phyloP scores from a whole-genome alignment of 2,797 vertebrate genomes.

The Diglossa cyanea region DNA sequence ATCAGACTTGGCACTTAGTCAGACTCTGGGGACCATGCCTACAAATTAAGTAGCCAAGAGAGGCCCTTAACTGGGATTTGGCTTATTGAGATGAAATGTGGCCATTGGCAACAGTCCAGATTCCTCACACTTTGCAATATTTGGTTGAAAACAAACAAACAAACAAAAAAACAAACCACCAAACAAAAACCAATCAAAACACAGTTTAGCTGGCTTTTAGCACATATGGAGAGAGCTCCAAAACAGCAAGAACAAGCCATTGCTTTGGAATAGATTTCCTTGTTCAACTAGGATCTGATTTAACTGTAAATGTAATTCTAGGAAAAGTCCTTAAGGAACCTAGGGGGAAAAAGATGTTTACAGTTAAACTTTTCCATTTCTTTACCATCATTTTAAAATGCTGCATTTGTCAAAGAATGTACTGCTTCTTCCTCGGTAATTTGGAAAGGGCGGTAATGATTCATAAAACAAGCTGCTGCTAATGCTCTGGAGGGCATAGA shows the following conservation, averaged over 20 bases:
- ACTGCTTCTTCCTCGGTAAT: background rate
- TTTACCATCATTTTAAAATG: background rate
- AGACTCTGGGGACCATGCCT: background rate
- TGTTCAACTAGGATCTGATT: background rate
- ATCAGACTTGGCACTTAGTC: constrained; percentile 5
- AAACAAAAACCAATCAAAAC: background rate
- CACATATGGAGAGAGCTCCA: background rate
- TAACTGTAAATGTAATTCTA: background rate
- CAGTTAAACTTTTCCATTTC: background rate
- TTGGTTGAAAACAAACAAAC: background rate
- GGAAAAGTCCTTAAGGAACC: background rate
- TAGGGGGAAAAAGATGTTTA: background rate
- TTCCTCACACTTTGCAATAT: background rate
- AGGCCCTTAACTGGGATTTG: background rate
- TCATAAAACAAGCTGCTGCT: constrained; percentile 24
- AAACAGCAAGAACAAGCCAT: background rate
- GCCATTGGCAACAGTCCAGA: background rate
- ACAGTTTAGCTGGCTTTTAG: background rate
- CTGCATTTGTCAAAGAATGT: background rate
- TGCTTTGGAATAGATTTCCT: background rate
- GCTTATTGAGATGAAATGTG: constrained; percentile 17
- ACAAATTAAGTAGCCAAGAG: constrained; percentile 8
- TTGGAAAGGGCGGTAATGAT: background rate
- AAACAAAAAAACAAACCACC: background rate
- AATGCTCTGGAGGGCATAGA: background rate